Base-by-base conservation (phyloP, 2,888 invertebrate genomes). In the Agonopterix arenella region DNA sequence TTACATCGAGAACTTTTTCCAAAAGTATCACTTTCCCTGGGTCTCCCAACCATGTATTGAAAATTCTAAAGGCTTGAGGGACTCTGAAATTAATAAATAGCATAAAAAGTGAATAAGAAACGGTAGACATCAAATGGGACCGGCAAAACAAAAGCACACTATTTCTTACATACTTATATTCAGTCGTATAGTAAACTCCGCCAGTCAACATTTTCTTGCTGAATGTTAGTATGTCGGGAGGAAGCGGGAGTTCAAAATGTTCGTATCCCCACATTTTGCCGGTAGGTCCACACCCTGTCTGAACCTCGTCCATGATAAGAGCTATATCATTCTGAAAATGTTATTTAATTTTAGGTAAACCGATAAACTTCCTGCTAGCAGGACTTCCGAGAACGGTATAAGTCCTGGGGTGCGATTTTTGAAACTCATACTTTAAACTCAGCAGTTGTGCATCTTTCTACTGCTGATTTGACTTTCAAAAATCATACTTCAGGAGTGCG, bases 31-130 rank as follows among this genome's bases (percentile, higher is more conserved):
- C 72, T 84, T 99, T 99, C 52, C 96, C 93, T 2, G 99, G 98
- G 80, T 99, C 99, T 8, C 99, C 99, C 94, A 99, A 96, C 99
- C 99, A 99, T 0, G 99, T 99, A 84, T 99, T 99, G 84, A 98
- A 99, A 58, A 99, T 95, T 52, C 99, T 91, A 77, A 94, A 98
- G 0, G 96, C 84, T 54, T 94, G 93, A 11, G 92, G 89, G 2
- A 96, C 93, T 59, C 95, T 95, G 78, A 18, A 46, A 46, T 36
- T 36, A 38, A 18, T 2, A 18, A 18, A 2, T 4, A 18, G 18
- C 7, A 28, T 5, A 28, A 28, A 28, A 28, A 28, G 7, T 4
- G 5, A 5, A 4, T 1, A 28, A 28, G 28, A 28, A 28, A 28
- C 7, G 28, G 28, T 28, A 28, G 28, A 1, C 7, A 28, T 28